Evolutionary conservation across 2,888 invertebrate species (phyloP), one percentile per base, ranked within the genome.

Genomic region (Holacanthella duospinosa): DNA sequence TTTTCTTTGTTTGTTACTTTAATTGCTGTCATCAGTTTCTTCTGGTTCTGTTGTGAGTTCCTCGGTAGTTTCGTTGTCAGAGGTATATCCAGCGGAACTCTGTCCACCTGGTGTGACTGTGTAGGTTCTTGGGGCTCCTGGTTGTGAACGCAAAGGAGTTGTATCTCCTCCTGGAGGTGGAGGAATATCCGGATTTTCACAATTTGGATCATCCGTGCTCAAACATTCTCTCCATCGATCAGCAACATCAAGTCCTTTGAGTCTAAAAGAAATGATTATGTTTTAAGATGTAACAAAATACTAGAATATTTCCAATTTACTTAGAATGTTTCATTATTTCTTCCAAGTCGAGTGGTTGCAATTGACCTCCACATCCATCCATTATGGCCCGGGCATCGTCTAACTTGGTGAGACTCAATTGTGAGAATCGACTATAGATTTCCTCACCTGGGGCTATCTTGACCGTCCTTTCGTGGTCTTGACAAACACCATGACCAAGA

Each of bases 401-500:
- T 48, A 72, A 63, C 2, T 67, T 64, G 25, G 61, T 64, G 24
- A 72, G 61, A 29, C 67, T 66, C 26, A 70, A 63, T 21, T 62
- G 36, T 19, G 72, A 72, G 58, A 66, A 70, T 36, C 60, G 69
- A 1, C 61, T 61, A 1, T 64, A 63, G 0, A 65, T 64, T 24
- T 62, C 59, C 16, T 63, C 64, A 36, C 62, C 63, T 25, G 69
- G 67, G 9, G 67, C 66, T 56, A 68, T 62, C n/a, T 62, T 58
- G 19, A 66, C 55, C 3, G 54, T 55, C 12, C 68, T 63, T 28
- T 55, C 60, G 26, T 63, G 61, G 1, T 64, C 26, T 60, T 71
- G 71, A 60, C 72, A 72, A 29, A 69, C 66, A 16, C 71, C 71
- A 9, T 66, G 65, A 2, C 71, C 72, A 21, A 66, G 64, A 57